Evolutionary conservation across 2,888 invertebrate species (phyloP), one percentile per base, ranked within the genome.

Genomic region (Caprella mutica): DNA sequence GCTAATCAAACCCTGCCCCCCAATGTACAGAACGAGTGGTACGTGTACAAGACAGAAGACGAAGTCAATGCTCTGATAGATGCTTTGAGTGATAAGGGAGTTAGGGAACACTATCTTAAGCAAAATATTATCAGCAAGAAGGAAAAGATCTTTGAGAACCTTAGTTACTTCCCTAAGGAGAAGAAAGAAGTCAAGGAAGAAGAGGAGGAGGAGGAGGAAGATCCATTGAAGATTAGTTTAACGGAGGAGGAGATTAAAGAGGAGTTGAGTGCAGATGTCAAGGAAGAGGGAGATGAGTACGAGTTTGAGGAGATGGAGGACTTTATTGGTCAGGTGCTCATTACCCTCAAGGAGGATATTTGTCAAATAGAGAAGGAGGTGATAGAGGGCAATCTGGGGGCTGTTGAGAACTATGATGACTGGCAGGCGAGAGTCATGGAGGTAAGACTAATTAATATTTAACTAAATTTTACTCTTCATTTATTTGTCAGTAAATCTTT

Each of bases 351-450:
- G n/a, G 61, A 57, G 24, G 66, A 65, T 42, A 61, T 66, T 19
- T 52, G 62, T 30, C 56, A 64, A 43, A 65, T 64, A 27, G 65
- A 62, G 39, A 58, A 68, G 48, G 66, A 70, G 48, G 65, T 74
- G 30, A 65, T 69, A 1, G 70, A 70, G 58, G 74, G 74, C 14
- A 71, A 73, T 27, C 68, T 74, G 1, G 74, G 74, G 3, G 72
- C 73, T 5, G 73, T 74, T 5, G 66, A 68, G 9, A 67, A 71
- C 43, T 70, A 68, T 55, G 67, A 67, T 1, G 57, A 64, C 3
- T 74, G 72, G 72, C 69, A 69, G 55, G 57, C 64, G 12, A 66
- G 65, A 39, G 65, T 57, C 17, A 23, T 51, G 19, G 50, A 60
- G 53, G 64, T 64, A 23, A 50, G 48, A 38, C 9, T 3, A 14